Base-by-base conservation (phyloP, 2,797 vertebrate species). In the Labroides dimidiatus region DNA sequence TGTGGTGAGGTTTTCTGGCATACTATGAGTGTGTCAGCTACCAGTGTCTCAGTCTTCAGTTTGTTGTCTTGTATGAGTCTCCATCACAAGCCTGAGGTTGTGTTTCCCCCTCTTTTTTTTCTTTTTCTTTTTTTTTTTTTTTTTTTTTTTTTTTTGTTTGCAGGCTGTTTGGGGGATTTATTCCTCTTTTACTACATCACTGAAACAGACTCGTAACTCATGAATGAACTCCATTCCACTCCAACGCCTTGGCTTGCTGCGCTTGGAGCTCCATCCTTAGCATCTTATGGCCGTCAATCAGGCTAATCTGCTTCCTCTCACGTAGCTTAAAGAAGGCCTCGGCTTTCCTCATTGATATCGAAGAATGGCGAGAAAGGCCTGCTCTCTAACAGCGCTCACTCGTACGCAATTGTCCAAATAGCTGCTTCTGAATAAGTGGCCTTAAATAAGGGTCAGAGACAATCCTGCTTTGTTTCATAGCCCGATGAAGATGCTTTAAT, bases 141-240 rank as follows among this genome's bases (percentile, higher is more conserved):
- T 88, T 78, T 90, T 84, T 90, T 86, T 77, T 84, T 91, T 88
- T 78, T 90, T 84, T 90, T 86, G 75, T 91, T 85, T 88, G 84
- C 80, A 77, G 81, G 87, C 86, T 86, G 88, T 91, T 89, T 80
- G 74, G 83, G 84, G 85, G 85, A 92, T 94, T 94, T 93, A 92
- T 94, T 90, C 78, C 39, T 88, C 88, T 89, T 92, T 92, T 91
- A 93, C 92, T 89, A 91, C 87, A 87, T 89, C 89, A 75, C 87
- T 88, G 91, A 91, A 93, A 92, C 90, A 85, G 77, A 91, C 90
- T 93, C 86, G 88, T 92, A 93, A 92, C 90, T 94, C 92, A 90
- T 92, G 91, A 94, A 92, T 93, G 91, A 93, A 93, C 91, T 86
- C 84, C 84, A 87, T 91, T 91, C 90, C 91, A 87, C 85, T 92